Evolutionary conservation across 1,140 invertebrate genomes (phyloP).

Genomic region (Microplitis mediator): DNA sequence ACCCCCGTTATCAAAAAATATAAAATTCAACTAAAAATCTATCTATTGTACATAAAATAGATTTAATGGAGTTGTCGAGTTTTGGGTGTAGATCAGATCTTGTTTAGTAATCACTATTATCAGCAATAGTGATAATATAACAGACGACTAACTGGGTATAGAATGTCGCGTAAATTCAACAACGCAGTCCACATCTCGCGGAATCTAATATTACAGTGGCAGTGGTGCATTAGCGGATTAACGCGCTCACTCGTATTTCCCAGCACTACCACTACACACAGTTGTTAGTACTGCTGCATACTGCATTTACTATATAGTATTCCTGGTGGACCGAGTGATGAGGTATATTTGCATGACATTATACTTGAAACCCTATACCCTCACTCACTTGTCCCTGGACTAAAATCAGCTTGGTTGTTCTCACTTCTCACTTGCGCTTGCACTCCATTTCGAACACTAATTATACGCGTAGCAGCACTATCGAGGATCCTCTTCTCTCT

Average conservation of each 20-base stretch:
- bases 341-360: constrained; percentile 46
- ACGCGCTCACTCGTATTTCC: constrained; percentile 33
- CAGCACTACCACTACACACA: neutral
- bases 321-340: constrained; percentile 33
- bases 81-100: too few species aligned
- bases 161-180: constrained; percentile 22
- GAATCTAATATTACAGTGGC: constrained; percentile 37
- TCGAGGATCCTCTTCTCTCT: constrained; percentile 30
- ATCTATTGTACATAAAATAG: too few species aligned
- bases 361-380: constrained; percentile 31
- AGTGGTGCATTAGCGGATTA: constrained; percentile 43
- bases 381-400: neutral
- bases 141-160: neutral
- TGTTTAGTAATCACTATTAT: too few species aligned
- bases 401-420: neutral
- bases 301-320: neutral
- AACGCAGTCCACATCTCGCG: constrained; percentile 26
- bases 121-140: too few species aligned
- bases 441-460: constrained; percentile 33
- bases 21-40: too few species aligned
- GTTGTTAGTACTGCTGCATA: too few species aligned
- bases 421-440: neutral
- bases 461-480: constrained; percentile 34
- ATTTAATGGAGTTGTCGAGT: too few species aligned
- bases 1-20: too few species aligned